These are phyloP conservation scores for Cranoglanis bouderius DNA, from an alignment of 2,113 vertebrate species.

Conservation along the genomic window DNA sequence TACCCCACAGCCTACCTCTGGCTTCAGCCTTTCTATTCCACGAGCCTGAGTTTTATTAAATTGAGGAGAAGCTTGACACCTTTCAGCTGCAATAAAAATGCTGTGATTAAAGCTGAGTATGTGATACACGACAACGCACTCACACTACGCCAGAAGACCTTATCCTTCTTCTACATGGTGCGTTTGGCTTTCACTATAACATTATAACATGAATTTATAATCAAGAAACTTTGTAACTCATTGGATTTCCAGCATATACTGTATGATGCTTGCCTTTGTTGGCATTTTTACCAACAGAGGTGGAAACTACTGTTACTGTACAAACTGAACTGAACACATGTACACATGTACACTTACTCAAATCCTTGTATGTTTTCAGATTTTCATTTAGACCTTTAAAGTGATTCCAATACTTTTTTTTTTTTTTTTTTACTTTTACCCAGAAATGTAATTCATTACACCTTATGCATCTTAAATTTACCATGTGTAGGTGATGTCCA, in stretches of 20 bases:
- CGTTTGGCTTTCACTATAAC: neutral
- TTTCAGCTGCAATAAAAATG: slow-evolving; percentile 60
- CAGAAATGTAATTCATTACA: neutral
- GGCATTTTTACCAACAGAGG: too few relatives aligned
- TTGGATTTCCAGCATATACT: neutral
- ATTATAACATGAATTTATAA: too few relatives aligned
- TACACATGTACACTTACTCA: neutral
- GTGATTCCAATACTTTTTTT: too few relatives aligned
- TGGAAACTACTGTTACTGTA: neutral
- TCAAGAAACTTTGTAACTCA: neutral
- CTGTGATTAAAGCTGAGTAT: slow-evolving; percentile 60
- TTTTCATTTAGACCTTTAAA: neutral
- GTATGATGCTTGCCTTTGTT: neutral
- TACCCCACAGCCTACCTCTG: slow-evolving; percentile 29
- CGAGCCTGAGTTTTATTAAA: slow-evolving; percentile 70
- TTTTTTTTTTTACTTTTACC: neutral
- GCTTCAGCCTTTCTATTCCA: slow-evolving; percentile 62
- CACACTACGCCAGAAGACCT: slow-evolving; percentile 45
- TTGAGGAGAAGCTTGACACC: slow-evolving; percentile 48
- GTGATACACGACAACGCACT: slow-evolving; percentile 66
- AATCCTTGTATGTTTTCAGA: neutral
- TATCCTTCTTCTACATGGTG: slow-evolving; percentile 71
- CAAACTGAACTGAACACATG: neutral
- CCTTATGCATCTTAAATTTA: neutral
- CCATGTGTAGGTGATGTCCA: slow-evolving; percentile 67